phyloP scores from a whole-genome alignment of 1,140 invertebrate species.

The Drosophila lacteicornis region DNA sequence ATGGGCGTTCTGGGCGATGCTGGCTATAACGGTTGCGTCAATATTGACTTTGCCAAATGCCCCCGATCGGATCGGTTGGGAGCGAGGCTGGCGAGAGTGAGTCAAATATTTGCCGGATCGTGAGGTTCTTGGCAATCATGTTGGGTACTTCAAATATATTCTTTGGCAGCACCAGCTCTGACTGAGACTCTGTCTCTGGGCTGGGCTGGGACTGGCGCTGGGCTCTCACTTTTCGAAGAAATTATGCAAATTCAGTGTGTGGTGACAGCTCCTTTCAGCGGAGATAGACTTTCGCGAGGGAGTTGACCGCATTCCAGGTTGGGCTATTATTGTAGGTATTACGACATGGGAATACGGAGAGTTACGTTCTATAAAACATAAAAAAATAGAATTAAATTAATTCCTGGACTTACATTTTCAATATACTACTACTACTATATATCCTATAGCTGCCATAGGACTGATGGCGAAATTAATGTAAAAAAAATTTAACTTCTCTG shows the following conservation, averaged over 20 bases:
- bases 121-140: slow-evolving; percentile 26
- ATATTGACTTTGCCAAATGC: slow-evolving; percentile 74
- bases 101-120: slow-evolving; percentile 66
- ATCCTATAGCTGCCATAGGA: no score
- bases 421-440: no score
- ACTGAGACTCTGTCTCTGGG: slow-evolving; percentile 6
- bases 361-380: not conserved
- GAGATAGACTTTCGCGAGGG: slow-evolving; percentile 51
- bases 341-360: slow-evolving; percentile 35
- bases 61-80: not conserved
- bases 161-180: not conserved
- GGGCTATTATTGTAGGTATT: slow-evolving; percentile 24
- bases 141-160: slow-evolving; percentile 29
- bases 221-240: slow-evolving; percentile 76
- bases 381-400: not conserved
- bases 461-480: no score
- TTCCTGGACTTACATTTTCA: not conserved
- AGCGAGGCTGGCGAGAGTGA: slow-evolving; percentile 24
- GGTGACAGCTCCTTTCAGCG: slow-evolving; percentile 13
- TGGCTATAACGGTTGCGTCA: slow-evolving; percentile 73
- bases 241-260: slow-evolving; percentile 57
- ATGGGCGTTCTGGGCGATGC: slow-evolving; percentile 50
- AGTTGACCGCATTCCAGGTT: slow-evolving; percentile 67
- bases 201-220: slow-evolving; percentile 54
- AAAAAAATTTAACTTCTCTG: no score